These are phyloP conservation scores for Malurus melanocephalus DNA, from an alignment of 2,113 vertebrate species.

Conservation along the genomic window DNA sequence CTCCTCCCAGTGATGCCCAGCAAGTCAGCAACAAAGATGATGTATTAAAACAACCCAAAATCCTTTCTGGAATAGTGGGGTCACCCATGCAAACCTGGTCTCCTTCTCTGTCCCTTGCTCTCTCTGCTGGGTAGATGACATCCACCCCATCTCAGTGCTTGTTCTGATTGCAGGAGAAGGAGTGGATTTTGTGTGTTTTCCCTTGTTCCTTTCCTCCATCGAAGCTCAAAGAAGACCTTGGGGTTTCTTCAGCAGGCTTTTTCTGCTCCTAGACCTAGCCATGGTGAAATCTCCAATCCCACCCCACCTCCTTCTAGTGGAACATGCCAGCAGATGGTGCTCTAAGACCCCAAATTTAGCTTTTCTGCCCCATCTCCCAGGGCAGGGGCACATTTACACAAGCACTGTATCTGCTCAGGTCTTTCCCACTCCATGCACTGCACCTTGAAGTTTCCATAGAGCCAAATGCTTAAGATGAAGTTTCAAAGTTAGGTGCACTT, in stretches of 20 bases:
- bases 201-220: background rate
- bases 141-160: background rate
- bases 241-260: background rate
- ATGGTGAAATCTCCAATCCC: fast-evolving
- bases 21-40: background rate
- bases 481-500: background rate
- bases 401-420: background rate
- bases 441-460: background rate
- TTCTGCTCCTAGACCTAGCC: background rate
- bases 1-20: background rate
- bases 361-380: background rate
- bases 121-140: background rate
- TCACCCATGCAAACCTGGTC: background rate
- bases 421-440: background rate
- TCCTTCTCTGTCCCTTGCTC: background rate
- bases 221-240: background rate
- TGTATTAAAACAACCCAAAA: background rate
- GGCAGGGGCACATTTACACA: background rate
- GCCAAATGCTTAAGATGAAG: background rate
- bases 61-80: background rate
- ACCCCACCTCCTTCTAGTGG: background rate
- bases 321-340: slow-evolving; percentile 56
- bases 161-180: fast-evolving
- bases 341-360: slow-evolving; percentile 8
- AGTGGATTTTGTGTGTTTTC: background rate